Evolutionary conservation across 1,140 invertebrate genomes (phyloP).

Genomic region (Tetramorium alpestre): DNA sequence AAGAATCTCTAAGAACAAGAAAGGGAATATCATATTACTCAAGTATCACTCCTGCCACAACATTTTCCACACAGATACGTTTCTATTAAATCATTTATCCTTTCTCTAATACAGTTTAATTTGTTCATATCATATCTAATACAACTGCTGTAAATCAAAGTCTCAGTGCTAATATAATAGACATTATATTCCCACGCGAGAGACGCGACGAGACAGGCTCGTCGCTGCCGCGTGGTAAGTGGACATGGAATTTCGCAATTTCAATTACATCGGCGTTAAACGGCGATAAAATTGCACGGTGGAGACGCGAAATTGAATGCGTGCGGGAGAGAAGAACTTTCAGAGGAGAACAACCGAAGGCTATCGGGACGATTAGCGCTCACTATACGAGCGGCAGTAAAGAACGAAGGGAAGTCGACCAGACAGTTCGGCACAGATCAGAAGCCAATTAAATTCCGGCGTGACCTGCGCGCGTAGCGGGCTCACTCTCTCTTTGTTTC

Average conservation of each 20-base stretch:
- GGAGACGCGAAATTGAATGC: slow-evolving; percentile 33
- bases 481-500: not conserved
- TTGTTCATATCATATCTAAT: not conserved
- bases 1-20: not conserved
- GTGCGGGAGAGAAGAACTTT: not conserved
- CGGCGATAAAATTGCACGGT: slow-evolving; percentile 31
- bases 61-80: not conserved
- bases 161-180: not conserved
- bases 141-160: slow-evolving; percentile 16
- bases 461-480: slow-evolving; percentile 18
- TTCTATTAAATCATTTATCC: slow-evolving; percentile 3
- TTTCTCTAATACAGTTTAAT: slow-evolving; percentile 32
- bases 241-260: slow-evolving; percentile 38
- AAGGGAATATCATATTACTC: not conserved
- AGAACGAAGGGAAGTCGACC: slow-evolving; percentile 37
- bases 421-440: slow-evolving; percentile 51
- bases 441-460: slow-evolving; percentile 62
- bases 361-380: slow-evolving; percentile 26
- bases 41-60: not conserved
- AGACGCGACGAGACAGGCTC: slow-evolving; percentile 30
- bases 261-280: slow-evolving; percentile 54
- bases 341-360: slow-evolving; percentile 10
- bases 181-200: slow-evolving; percentile 43
- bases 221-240: slow-evolving; percentile 37
- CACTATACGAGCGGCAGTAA: slow-evolving; percentile 26